Base-by-base conservation (phyloP, 2,113 vertebrate species). In the Miniopterus natalensis region DNA sequence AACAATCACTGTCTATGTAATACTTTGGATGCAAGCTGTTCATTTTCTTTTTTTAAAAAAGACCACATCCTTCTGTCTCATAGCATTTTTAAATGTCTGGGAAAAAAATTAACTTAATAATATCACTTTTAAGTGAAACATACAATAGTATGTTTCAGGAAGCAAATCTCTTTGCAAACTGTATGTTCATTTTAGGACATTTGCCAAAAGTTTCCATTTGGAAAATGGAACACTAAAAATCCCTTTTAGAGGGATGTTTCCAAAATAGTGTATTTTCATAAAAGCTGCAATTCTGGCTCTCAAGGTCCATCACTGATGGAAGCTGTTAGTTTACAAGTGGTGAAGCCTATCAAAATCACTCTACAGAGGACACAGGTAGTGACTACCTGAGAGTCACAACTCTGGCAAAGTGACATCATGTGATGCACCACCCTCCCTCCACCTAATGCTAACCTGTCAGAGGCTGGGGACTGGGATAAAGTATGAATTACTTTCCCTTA, bases 191-290 rank as follows among this genome's bases (percentile, higher is more conserved):
- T 94, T 92, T 40, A 68, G 65, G 57, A 84, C 68, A 78, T 36
- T 2, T 70, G 40, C 40, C 7, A 80, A 36, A 36, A 31, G 2
- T 12, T 78, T 88, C 63, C 25, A 73, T 73, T 68, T 45, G 63
- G 25, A 91, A 97, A 90, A 65, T 23, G 49, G 23, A 36, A 47
- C 31, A 57, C 5, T 92, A 75, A 86, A 89, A 70, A 23, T 17
- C 61, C 7, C 63, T 49, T 94, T 66, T 55, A 86, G 81, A 87
- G 6, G 29, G 2, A 14, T 70, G 61, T 53, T 93, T 89, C 87
- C 36, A 73, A 17, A 65, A 74, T 23, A 92, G 42, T 36, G 6
- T 1, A 49, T 23, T 70, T 59, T 75, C 65, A 87, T 47, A 2
- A 11, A 84, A 57, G 6, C 0, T 68, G 8, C 23, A 57, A 47